These are phyloP conservation scores for Drosophila limbata DNA, from an alignment of 2,888 invertebrate genomes.

Conservation along the genomic window DNA sequence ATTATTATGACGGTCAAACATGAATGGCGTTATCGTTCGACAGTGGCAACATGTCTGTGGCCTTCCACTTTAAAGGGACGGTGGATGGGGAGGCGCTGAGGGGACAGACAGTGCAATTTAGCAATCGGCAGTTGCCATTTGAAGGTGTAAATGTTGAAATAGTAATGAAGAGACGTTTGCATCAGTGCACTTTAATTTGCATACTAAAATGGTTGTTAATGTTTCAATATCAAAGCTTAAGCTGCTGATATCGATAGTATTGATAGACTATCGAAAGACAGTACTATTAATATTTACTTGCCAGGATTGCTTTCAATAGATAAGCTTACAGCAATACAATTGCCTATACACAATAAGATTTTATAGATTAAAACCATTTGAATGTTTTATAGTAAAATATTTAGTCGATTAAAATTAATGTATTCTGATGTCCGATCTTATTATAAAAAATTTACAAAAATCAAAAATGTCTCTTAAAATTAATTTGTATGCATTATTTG, in stretches of 20 bases:
- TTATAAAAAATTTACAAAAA: background rate
- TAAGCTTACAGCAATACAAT: no score
- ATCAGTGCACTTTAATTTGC: background rate
- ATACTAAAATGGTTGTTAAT: background rate
- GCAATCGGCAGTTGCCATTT: conserved; percentile 8
- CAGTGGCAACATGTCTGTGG: conserved; percentile 24
- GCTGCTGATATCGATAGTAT: background rate
- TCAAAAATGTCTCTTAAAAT: background rate
- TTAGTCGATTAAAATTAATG: no score
- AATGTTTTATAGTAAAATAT: no score
- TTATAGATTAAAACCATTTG: no score
- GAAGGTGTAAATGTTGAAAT: conserved; percentile 11
- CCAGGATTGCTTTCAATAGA: no score
- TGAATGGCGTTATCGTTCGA: conserved; percentile 29
- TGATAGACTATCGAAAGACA: background rate
- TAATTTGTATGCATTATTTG: background rate
- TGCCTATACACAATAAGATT: no score
- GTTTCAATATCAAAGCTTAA: background rate
- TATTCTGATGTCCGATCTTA: no score
- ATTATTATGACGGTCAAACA: conserved; percentile 27
- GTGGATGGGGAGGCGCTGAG: background rate
- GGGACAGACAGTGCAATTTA: conserved; percentile 10
- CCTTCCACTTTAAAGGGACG: conserved; percentile 13
- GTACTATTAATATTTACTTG: background rate
- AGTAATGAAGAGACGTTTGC: conserved; percentile 16